Percentiles rank a stretch among this genome's conserved stretches.
Evolutionary conservation across 1,140 invertebrate genomes (phyloP).

Genomic region (Sinella curviseta): DNA sequence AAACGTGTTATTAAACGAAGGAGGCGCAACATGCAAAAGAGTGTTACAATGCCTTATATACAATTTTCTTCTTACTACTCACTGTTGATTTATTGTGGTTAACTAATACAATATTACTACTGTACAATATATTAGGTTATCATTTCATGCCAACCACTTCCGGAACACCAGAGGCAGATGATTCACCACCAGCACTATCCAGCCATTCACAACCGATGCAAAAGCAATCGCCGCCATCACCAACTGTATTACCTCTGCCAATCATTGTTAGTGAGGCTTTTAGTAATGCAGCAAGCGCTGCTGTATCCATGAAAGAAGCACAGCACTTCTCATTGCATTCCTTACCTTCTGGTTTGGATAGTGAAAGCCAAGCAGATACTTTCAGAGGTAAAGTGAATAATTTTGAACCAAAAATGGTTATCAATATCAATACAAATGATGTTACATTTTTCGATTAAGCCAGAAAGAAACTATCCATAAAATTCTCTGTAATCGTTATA

Average conservation of each 20-base stretch:
- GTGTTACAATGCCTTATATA: too few species aligned
- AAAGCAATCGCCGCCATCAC: constrained; percentile 15
- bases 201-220: constrained; percentile 9
- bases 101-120: neutral
- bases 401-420: too few species aligned
- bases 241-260: constrained; percentile 1
- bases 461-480: too few species aligned
- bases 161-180: constrained; percentile 24
- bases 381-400: neutral
- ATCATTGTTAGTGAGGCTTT: constrained; percentile 21
- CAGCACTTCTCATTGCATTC: constrained; percentile 8
- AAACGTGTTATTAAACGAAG: too few species aligned
- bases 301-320: constrained; percentile 6
- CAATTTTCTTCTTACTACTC: too few species aligned
- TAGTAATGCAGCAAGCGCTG: neutral
- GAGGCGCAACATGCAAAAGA: too few species aligned
- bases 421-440: too few species aligned
- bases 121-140: constrained; percentile 9
- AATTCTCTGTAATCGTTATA: too few species aligned
- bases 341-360: neutral
- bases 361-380: neutral
- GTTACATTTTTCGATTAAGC: too few species aligned
- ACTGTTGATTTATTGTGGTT: neutral
- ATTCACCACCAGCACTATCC: neutral
- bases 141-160: constrained; percentile 22